phyloP scores from a whole-genome alignment of 1,140 invertebrate species.

The Drosophila azteca region DNA sequence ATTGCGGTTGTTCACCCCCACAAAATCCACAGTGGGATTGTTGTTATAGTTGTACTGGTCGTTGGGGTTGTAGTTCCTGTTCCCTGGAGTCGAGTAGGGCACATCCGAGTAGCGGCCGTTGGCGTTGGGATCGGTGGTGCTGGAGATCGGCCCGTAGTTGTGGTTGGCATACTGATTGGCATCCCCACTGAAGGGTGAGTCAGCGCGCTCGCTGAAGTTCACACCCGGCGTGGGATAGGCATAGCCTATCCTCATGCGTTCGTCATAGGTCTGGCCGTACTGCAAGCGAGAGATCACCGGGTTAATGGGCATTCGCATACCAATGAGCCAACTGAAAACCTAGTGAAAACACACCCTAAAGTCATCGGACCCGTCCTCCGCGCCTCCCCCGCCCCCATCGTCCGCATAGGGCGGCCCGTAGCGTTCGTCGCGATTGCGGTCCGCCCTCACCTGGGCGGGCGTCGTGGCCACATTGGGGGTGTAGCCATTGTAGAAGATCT shows the following conservation, averaged over 20 bases:
- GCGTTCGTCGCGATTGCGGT: slow-evolving; percentile 73
- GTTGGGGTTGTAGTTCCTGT: slow-evolving; percentile 48
- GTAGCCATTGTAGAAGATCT: slow-evolving; percentile 74
- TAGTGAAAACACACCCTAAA: slow-evolving; percentile 65
- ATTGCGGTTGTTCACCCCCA: slow-evolving; percentile 61
- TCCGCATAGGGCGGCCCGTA: slow-evolving; percentile 79
- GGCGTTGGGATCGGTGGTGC: slow-evolving; percentile 45
- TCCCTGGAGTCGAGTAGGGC: slow-evolving; percentile 14
- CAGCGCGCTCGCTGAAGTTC: slow-evolving; percentile 56
- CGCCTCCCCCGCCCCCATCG: slow-evolving; percentile 30
- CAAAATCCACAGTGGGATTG: slow-evolving; percentile 67
- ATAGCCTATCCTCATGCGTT: slow-evolving; percentile 75
- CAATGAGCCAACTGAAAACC: not conserved
- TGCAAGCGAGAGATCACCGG: slow-evolving; percentile 38
- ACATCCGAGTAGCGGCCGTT: slow-evolving; percentile 30
- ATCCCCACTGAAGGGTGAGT: slow-evolving; percentile 73
- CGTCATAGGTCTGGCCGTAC: slow-evolving; percentile 79
- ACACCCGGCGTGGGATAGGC: slow-evolving; percentile 55
- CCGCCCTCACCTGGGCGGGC: slow-evolving; percentile 63
- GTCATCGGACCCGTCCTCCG: slow-evolving; percentile 73
- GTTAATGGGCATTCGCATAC: not conserved
- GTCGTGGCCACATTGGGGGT: slow-evolving; percentile 72
- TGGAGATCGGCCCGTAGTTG: slow-evolving; percentile 62
- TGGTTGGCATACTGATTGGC: slow-evolving; percentile 59
- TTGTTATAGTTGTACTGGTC: slow-evolving; percentile 61